Base-by-base conservation (phyloP, 53 echinoderm and acorn worm species). In the Actinopyga echinites region DNA sequence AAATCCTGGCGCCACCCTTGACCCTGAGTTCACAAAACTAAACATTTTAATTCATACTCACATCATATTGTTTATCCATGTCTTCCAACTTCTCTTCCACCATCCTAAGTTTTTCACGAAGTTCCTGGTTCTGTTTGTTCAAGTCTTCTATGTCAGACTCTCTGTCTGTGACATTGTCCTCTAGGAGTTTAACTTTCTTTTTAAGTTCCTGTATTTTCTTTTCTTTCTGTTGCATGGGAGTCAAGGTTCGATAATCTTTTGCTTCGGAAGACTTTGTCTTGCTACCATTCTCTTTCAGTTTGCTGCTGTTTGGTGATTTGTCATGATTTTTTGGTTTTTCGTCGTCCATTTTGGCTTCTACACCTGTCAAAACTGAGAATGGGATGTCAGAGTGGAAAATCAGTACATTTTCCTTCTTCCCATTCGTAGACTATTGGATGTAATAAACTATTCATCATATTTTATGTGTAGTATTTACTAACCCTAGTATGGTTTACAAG, bases 211-310 rank as follows among this genome's bases (percentile, higher is more conserved):
- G 64, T 24, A 69, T 33, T 53, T 84, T 62, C 69, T 53, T 84
- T 22, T 84, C 84, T 31, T 71, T 71, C 84, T 84, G 69, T 32
- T 84, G 84, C 37, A 73, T 65, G 1, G 83, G 74, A 40, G 84
- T 84, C 17, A n/a, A n/a, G 10, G 34, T 9, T 36, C 20, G 62
- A n/a, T 79, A 56, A 30, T 57, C 79, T 30, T 79, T 57, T 1
- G 30, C 57, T 12, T 29, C 58, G 28, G 29, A 31, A 30, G 28
- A 13, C 56, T 79, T 38, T 22, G 6, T 2, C 61, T 25, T 62
- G 6, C 38, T 38, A n/a, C 77, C 77, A 56, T 77, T 53, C 15
- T 77, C 77, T 29, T 55, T 77, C 20, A 22, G 13, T 23, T 74
- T 38, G 17, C 49, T 49, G 49, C 49, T 49, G 49, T 49, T 49